phyloP scores from a whole-genome alignment of 2,888 invertebrate species.

The Ctena decussata region DNA sequence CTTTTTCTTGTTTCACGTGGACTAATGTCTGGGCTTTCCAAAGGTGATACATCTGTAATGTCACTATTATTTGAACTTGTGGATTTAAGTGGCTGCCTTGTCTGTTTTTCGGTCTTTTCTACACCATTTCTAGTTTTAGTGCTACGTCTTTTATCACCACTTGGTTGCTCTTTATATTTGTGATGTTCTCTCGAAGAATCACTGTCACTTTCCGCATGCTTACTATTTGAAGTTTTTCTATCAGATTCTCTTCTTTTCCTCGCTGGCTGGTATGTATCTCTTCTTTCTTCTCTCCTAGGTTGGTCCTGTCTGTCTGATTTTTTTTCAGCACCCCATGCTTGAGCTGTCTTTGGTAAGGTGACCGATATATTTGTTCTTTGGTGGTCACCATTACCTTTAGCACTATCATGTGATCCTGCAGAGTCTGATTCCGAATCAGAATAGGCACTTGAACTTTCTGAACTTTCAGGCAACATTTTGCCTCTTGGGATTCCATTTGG shows the following conservation, averaged over 20 bases:
- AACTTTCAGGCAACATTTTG: slow-evolving; percentile 6
- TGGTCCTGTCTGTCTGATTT: not conserved
- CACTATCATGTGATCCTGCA: slow-evolving; percentile 48
- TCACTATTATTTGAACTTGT: slow-evolving; percentile 81
- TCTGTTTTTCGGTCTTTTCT: slow-evolving; percentile 7
- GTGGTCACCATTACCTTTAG: slow-evolving; percentile 28
- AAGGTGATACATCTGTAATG: slow-evolving; percentile 84
- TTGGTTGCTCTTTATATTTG: slow-evolving; percentile 20
- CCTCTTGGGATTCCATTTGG: not conserved
- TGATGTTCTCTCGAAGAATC: slow-evolving; percentile 25
- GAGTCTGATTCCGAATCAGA: slow-evolving; percentile 63
- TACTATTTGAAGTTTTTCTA: not conserved
- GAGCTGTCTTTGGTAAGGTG: slow-evolving; percentile 57
- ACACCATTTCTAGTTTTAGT: slow-evolving; percentile 33
- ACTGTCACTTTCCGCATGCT: slow-evolving; percentile 43
- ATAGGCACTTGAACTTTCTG: slow-evolving; percentile 74
- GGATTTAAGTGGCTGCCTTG: slow-evolving; percentile 41
- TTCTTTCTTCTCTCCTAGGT: not conserved
- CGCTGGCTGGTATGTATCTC: not conserved
- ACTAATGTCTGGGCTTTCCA: slow-evolving; percentile 75
- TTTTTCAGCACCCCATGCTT: slow-evolving; percentile 61
- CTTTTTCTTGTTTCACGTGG: slow-evolving; percentile 55
- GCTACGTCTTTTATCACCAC: slow-evolving; percentile 34
- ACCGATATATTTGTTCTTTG: slow-evolving; percentile 44
- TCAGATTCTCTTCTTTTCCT: not conserved